These are phyloP conservation scores for Phthorimaea operculella DNA, from an alignment of 1,140 invertebrate species.

Conservation along the genomic window DNA sequence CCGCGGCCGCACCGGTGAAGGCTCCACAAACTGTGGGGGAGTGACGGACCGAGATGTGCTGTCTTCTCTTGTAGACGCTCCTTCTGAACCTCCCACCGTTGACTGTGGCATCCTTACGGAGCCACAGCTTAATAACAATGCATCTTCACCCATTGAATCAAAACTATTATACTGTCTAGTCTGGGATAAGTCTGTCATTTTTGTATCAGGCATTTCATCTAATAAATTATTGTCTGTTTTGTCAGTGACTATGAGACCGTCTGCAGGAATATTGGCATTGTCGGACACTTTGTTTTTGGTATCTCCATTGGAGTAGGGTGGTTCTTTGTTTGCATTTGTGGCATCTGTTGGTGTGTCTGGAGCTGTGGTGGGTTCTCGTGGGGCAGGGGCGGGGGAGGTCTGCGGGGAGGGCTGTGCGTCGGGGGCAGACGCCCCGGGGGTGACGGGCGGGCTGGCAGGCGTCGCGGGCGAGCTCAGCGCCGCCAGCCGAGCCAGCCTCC, in stretches of 20 bases:
- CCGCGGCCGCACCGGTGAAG: constrained; percentile 45
- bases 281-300: constrained; percentile 49
- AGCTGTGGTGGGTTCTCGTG: constrained; percentile 42
- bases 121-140: constrained; percentile 48
- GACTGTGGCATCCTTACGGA: constrained; percentile 51
- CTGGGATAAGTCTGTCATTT: constrained; percentile 65
- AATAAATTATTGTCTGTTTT: constrained; percentile 61
- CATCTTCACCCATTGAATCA: constrained; percentile 63
- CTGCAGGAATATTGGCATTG: constrained; percentile 55
- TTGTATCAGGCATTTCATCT: constrained; percentile 65
- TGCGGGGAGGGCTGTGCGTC: constrained; percentile 31
- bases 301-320: constrained; percentile 39
- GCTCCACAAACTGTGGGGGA: constrained; percentile 57
- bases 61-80: constrained; percentile 46
- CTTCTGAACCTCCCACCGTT: constrained; percentile 48
- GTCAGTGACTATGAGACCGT: constrained; percentile 63
- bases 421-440: constrained; percentile 47
- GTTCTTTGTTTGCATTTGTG: constrained; percentile 45
- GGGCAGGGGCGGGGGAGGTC: constrained; percentile 30
- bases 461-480: constrained; percentile 41
- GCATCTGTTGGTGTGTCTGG: constrained; percentile 28
- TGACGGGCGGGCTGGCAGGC: constrained; percentile 42
- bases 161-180: constrained; percentile 61
- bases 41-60: constrained; percentile 58
- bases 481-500: constrained; percentile 49